Evolutionary conservation across 92 coral and sea anemone genomes (phyloP), one percentile per base, ranked within the genome.

Genomic region (Metridium senile): DNA sequence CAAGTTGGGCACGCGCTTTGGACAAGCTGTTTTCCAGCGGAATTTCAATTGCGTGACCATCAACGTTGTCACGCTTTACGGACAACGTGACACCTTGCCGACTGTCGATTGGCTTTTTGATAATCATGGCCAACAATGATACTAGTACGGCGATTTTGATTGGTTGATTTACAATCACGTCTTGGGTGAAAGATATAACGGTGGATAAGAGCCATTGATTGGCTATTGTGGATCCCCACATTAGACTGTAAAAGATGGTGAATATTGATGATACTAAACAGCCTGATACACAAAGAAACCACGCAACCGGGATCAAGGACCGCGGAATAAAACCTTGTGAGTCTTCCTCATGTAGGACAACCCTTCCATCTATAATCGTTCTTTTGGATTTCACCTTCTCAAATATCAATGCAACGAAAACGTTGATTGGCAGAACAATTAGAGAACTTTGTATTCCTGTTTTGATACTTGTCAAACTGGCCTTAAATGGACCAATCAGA

Each of bases 201-300:
- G 77, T 79, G 1, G 97, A 92, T 0, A 85, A 69, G 22, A 92
- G 86, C 97, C 97, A 92, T 57, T 90, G 96, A 52, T 87, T 92
- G 8, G 94, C 81, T 1, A 81, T 86, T 23, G 76, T 88, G 27
- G 74, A 59, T 0, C 97, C 97, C 97, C 97, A 92, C 88, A 89
- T 81, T 34, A 92, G 33, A 52, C 97, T 92, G 72, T 92, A 93
- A 74, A 93, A 91, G 62, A 91, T 84, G 28, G 90, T 91, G 34
- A 93, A 93, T 22, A 81, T 82, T 10, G 93, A 89, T 1, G 87
- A 85, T 9, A 82, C 82, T 9, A 79, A 73, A 0, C 93, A 78
- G 16, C 91, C 75, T 21, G 82, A 54, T 26, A 86, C 51, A 18
- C 98, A 91, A 28, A 91, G 35, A 20, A 75, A 47, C 97, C 96